phyloP scores from a whole-genome alignment of 1,140 invertebrate genomes.

The Phymorhynchus buccinoides region DNA sequence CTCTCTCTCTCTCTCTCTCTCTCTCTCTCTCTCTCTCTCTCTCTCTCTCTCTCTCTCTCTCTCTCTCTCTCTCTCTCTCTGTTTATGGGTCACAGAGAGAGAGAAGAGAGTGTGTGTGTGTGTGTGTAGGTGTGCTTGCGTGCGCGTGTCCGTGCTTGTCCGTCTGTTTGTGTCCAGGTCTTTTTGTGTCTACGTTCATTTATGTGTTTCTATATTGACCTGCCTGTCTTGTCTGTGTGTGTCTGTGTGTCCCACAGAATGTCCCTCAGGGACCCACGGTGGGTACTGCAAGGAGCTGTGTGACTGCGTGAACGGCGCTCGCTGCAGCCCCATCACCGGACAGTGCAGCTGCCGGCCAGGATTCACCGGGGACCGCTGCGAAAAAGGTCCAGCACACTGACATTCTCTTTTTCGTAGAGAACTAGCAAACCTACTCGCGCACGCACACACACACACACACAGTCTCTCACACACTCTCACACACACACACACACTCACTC shows the following conservation, averaged over 20 bases:
- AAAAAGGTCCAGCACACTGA: conserved; percentile 63
- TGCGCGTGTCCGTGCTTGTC: no score
- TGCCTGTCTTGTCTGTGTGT: neutral
- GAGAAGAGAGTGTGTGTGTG: neutral
- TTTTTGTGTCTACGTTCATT: no score
- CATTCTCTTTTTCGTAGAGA: no score
- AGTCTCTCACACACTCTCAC: no score
- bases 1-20: neutral
- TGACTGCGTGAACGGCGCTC: conserved; percentile 75
- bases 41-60: neutral
- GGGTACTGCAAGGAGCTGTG: conserved; percentile 63
- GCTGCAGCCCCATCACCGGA: conserved; percentile 86
- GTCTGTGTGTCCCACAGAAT: conserved; percentile 53
- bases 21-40: neutral
- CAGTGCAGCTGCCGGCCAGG: conserved; percentile 71
- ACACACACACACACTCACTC: no score
- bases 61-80: neutral
- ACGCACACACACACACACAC: no score
- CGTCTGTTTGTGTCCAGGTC: no score
- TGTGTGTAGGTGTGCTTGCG: neutral
- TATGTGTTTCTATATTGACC: neutral
- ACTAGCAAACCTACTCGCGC: no score
- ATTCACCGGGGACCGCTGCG: conserved; percentile 68
- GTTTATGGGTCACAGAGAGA: no score
- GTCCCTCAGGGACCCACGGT: conserved; percentile 65